Percentiles rank a stretch among this genome's conserved stretches.
Conservation (phyloP, 2,797 vertebrate genomes). For the Sebastes minor region DNA sequence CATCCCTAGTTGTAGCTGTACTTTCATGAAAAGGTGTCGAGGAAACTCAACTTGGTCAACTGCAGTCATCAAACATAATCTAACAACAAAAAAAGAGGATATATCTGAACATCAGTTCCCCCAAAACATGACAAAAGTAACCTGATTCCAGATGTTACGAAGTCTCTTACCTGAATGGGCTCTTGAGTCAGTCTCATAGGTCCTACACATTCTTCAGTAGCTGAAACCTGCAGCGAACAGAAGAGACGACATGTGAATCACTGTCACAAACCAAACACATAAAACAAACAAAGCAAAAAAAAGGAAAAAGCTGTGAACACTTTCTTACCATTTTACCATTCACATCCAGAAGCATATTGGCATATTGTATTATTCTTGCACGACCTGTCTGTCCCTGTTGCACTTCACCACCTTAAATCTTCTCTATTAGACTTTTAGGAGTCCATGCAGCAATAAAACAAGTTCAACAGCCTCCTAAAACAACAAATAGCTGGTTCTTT, state of each 20-base stretch:
- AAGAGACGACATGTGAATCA: not conserved
- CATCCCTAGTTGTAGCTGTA: no score
- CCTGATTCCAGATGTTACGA: not conserved
- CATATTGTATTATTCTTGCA: slow-evolving; percentile 34
- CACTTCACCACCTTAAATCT: not conserved
- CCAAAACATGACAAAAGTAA: not conserved
- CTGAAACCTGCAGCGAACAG: slow-evolving; percentile 84
- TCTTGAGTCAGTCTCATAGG: slow-evolving; percentile 96
- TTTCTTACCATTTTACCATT: slow-evolving; percentile 73
- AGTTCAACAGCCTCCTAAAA: not conserved
- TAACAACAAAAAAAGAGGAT: not conserved
- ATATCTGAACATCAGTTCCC: not conserved
- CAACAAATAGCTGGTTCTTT: not conserved
- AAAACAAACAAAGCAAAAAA: not conserved
- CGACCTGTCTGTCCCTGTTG: not conserved
- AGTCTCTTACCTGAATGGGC: slow-evolving; percentile 88
- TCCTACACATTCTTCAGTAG: slow-evolving; percentile 90
- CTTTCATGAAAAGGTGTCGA: no score
- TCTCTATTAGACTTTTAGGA: not conserved
- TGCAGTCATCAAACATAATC: not conserved
- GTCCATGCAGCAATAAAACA: not conserved
- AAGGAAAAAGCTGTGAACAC: not conserved
- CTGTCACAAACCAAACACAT: not conserved
- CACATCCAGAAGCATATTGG: slow-evolving; percentile 70
- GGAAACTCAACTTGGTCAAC: not conserved